Base-by-base conservation (phyloP, 2,888 invertebrate genomes). In the Ichneumon xanthorius region DNA sequence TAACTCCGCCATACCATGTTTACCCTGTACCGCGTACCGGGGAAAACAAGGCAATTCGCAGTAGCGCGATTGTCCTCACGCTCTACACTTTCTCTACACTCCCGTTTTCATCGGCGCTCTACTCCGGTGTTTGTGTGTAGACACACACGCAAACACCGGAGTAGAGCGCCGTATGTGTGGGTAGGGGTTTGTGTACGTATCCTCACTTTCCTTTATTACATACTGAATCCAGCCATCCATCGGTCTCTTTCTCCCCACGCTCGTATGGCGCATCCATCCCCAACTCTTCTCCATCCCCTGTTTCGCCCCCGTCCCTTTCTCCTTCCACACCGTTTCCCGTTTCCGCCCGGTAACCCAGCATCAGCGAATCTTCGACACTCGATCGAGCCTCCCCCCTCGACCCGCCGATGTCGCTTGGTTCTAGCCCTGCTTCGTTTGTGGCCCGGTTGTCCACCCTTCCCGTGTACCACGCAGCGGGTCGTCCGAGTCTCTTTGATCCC, bases 41-140 rank as follows among this genome's bases (percentile, higher is more conserved):
- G 80, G 82, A 87, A 88, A 88, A 88, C 87, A 87, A 87, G 88
- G 82, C 87, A 87, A 87, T 87, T 84, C 85, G 76, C 86, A 87
- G 61, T 82, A 80, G 81, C 48, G 40, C 86, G 72, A 87, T 86
- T 80, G 79, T 82, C 75, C 76, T 37, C 71, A 33, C 82, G 77
- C 71, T 67, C 16, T 33, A 67, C 37, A 76, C 48, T 55, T 72
- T 67, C 22, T 22, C 71, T 30, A 30, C 72, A 65, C 72, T 55
- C 4, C 7, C 37, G 53, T 40, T 33, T 53, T 58, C 48, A 45
- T 61, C 30, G 30, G 11, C 61, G 14, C 58, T 58, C 22, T 6
- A 5, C 61, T 16, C 61, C 14, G 30, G 1, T 33, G n/a, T 61
- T 16, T 26, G 1, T 14, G 26, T 26, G 61, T 5, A 4, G n/a